Conservation (phyloP, 2,113 vertebrate species). For the Cisticola juncidis region DNA sequence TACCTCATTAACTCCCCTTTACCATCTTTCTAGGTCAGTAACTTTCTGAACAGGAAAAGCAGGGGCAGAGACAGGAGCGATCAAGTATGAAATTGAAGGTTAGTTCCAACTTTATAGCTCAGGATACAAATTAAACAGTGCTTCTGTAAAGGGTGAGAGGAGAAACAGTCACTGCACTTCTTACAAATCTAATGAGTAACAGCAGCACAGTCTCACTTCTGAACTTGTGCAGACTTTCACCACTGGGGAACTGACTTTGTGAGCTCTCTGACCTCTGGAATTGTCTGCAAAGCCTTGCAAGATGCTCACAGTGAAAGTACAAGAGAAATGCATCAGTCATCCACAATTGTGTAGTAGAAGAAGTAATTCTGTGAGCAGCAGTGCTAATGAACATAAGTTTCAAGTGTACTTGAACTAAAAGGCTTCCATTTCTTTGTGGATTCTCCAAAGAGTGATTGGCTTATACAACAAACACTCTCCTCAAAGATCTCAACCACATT, state of each 20-base stretch:
- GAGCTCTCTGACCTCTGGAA: neutral
- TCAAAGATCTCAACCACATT: neutral
- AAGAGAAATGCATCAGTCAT: neutral
- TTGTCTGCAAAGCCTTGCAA: neutral
- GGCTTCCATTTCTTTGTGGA: neutral
- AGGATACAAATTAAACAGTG: neutral
- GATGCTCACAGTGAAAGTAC: neutral
- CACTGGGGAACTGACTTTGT: neutral
- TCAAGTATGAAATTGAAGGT: neutral
- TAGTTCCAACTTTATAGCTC: neutral
- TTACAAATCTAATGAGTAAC: neutral
- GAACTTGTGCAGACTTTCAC: neutral
- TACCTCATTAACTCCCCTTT: neutral
- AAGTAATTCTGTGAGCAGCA: neutral
- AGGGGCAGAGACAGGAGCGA: fast-evolving
- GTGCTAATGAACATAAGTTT: neutral
- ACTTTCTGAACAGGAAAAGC: neutral
- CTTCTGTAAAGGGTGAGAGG: neutral
- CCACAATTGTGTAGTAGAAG: neutral
- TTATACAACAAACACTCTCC: neutral
- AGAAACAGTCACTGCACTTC: neutral
- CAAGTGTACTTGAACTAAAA: neutral
- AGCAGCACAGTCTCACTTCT: neutral
- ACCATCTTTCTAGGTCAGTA: neutral
- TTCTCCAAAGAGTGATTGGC: neutral